Evolutionary conservation across 2,113 vertebrate genomes (phyloP).

Genomic region (Phylloscopus trochiloides): DNA sequence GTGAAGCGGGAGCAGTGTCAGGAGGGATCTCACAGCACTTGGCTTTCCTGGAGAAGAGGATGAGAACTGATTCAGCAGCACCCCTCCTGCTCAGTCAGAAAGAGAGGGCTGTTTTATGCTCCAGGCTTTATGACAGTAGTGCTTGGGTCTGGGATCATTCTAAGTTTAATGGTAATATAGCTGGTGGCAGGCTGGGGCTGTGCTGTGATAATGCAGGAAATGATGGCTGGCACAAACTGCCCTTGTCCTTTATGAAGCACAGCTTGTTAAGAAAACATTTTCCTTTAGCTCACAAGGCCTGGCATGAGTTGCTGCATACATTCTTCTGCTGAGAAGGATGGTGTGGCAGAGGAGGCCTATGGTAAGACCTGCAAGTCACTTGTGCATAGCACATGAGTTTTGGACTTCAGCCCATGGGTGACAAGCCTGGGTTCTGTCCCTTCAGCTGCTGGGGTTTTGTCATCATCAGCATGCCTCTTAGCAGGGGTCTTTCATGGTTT

Average conservation of each 20-base stretch:
- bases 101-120: not conserved
- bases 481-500: not conserved
- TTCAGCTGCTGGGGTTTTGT: not conserved
- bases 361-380: not conserved
- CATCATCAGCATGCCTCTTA: not conserved
- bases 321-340: not conserved
- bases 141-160: not conserved
- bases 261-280: not conserved
- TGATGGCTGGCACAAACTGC: not conserved
- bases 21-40: not conserved
- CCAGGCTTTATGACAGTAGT: not conserved
- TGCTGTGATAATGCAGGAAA: slow-evolving; percentile 15
- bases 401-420: not conserved
- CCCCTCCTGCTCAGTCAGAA: not conserved
- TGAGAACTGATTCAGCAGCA: not conserved
- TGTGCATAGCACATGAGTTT: not conserved
- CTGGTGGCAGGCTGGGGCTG: not conserved
- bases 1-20: fast-evolving
- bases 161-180: not conserved
- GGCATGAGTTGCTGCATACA: not conserved
- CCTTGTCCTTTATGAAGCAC: not conserved
- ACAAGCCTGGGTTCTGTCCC: not conserved
- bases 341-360: not conserved
- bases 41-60: not conserved
- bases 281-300: not conserved